Base-by-base conservation (phyloP, 2,888 invertebrate species). In the Amphipyra berbera region DNA sequence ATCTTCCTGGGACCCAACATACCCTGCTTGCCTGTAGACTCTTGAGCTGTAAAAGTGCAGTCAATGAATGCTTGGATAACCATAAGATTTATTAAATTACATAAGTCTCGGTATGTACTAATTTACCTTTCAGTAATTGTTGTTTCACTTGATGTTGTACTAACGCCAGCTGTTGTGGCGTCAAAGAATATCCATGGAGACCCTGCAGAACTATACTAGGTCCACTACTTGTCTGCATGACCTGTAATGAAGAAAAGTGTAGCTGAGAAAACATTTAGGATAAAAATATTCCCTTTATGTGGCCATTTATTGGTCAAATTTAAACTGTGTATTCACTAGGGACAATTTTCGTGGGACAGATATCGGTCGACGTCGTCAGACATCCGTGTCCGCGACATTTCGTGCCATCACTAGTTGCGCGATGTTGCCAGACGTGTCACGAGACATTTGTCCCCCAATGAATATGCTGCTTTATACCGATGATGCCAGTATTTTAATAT, bases 141-240 rank as follows among this genome's bases (percentile, higher is more conserved):
- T 98, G 98, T 88, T 98, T 98, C 14, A 98, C 98, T 95, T 98
- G 98, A 77, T 98, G 97, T 82, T 98, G 98, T 0, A 98, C 97
- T 62, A 97, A 95, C 4, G 97, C 96, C 77, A 98, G 88, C 88
- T 98, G 98, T 73, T 97, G 97, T 1, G 96, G 97, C 0, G 98
- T 97, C 74, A 98, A 96, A 74, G 97, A 97, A 65, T 97, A 97
- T 0, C 98, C 97, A 73, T 97, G 97, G 30, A 98, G 92, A 9
- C 98, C 98, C 88, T 98, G 98, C 56, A 98, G 90, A 10, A 98
- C 97, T 77, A 98, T 98, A 79, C 98, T 96, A 4, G 98, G 98
- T 0, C 98, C 98, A 79, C 97, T 97, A 61, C 96, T 96, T 0
- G 98, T 98, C 89, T 97, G 97, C 87, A 98, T 97, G 8, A 98